Conservation (phyloP, 2,113 vertebrate genomes). For the Scortum barcoo region DNA sequence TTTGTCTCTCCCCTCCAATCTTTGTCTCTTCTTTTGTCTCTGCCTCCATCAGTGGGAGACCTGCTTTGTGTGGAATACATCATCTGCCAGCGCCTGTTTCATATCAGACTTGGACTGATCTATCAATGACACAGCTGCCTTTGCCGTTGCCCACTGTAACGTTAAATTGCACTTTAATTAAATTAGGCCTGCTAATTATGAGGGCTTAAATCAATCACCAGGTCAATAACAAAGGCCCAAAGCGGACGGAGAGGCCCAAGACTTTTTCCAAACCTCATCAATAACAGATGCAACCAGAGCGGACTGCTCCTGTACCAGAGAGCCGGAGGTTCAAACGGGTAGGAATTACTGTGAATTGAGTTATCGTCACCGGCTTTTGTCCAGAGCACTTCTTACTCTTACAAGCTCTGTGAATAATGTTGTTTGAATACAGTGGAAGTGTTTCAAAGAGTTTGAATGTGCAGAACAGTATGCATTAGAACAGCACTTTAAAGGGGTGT, state of each 20-base stretch:
- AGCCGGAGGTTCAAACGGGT: conserved; percentile 79
- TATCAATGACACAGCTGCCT: conserved; percentile 86
- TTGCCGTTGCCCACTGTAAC: conserved; percentile 82
- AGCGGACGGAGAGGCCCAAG: conserved; percentile 72
- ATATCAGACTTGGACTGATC: conserved; percentile 81
- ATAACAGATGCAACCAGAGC: conserved; percentile 79
- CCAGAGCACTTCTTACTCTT: conserved; percentile 61
- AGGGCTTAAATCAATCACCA: conserved; percentile 88
- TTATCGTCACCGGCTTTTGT: conserved; percentile 80
- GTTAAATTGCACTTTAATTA: conserved; percentile 89
- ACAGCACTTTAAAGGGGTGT: conserved; percentile 57
- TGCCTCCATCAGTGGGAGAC: conserved; percentile 40
- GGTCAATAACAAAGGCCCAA: conserved; percentile 85
- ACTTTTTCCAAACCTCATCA: conserved; percentile 82
- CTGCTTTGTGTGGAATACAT: conserved; percentile 73
- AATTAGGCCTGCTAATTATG: conserved; percentile 88
- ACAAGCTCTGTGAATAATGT: conserved; percentile 52
- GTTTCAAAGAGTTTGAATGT: conserved; percentile 37
- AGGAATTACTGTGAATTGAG: conserved; percentile 82
- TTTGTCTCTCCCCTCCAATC: conserved; percentile 40
- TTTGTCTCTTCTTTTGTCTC: conserved; percentile 46
- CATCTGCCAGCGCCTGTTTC: conserved; percentile 81
- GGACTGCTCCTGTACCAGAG: conserved; percentile 59
- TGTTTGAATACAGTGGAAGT: conserved; percentile 39
- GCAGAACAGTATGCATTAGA: conserved; percentile 24